Conservation (phyloP, 37 sponge, comb jelly and placozoan species). For the Ianthella basta region DNA sequence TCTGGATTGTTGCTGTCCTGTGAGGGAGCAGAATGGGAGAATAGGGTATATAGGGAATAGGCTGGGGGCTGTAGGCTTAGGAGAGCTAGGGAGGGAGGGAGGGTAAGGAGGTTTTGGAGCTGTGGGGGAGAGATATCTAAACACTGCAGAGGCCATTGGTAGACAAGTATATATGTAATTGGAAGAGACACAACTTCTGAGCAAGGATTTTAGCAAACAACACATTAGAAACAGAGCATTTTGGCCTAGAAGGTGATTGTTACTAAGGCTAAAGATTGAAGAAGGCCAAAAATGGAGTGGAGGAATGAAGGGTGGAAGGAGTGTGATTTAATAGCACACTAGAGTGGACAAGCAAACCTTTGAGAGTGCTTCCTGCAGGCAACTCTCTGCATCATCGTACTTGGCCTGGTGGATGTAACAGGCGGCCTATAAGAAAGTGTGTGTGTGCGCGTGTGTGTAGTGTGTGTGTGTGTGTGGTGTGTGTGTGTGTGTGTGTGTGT, state of each 20-base stretch:
- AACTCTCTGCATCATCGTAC: slow-evolving; percentile 93
- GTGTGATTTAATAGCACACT: no score
- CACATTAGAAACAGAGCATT: no score
- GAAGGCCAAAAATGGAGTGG: no score
- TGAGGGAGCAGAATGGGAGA: not conserved
- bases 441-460: not conserved
- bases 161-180: no score
- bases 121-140: not conserved
- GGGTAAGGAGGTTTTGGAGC: not conserved
- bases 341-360: slow-evolving; percentile 59
- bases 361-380: slow-evolving; percentile 91
- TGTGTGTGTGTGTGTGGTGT: not conserved
- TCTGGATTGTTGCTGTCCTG: slow-evolving; percentile 97
- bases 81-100: not conserved
- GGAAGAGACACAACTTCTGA: no score
- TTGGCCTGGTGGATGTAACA: slow-evolving; percentile 89
- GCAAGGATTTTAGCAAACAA: no score
- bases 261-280: no score
- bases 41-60: not conserved
- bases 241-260: no score
- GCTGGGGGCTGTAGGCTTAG: not conserved
- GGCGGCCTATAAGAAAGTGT: slow-evolving; percentile 55
- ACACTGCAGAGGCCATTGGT: no score
- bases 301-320: no score
- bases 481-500: slow-evolving; percentile 1